Evolutionary conservation across 2,888 invertebrate genomes (phyloP).

Genomic region (Enchytraeus crypticus): DNA sequence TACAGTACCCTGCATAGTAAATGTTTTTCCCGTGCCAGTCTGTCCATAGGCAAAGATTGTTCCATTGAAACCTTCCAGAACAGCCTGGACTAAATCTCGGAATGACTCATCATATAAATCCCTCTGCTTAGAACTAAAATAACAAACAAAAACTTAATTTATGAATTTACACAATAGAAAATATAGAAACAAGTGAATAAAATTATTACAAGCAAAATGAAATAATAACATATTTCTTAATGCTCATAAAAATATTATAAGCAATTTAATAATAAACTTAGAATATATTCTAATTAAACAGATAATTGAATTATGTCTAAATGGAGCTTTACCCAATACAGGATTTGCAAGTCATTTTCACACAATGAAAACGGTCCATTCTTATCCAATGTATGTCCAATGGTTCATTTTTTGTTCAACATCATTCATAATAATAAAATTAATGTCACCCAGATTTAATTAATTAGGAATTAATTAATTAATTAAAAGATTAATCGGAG

Average conservation of each 20-base stretch:
- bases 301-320: too few species aligned
- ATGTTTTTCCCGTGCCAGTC: slow-evolving; percentile 84
- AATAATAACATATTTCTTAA: background rate
- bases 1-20: slow-evolving; percentile 58
- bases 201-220: background rate
- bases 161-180: background rate
- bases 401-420: too few species aligned
- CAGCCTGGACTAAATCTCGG: slow-evolving; percentile 84
- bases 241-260: too few species aligned
- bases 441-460: too few species aligned
- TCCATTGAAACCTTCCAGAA: slow-evolving; percentile 93
- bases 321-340: too few species aligned
- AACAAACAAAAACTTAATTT: background rate
- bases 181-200: background rate
- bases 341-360: too few species aligned
- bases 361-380: too few species aligned
- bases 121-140: slow-evolving; percentile 68
- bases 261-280: too few species aligned
- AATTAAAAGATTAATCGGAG: background rate
- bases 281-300: too few species aligned
- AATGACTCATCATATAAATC: slow-evolving; percentile 93
- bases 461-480: too few species aligned
- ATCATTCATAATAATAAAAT: too few species aligned
- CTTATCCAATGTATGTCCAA: too few species aligned
- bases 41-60: slow-evolving; percentile 99